Base-by-base conservation (phyloP, 2,797 vertebrate species). In the Helostoma temminkii region DNA sequence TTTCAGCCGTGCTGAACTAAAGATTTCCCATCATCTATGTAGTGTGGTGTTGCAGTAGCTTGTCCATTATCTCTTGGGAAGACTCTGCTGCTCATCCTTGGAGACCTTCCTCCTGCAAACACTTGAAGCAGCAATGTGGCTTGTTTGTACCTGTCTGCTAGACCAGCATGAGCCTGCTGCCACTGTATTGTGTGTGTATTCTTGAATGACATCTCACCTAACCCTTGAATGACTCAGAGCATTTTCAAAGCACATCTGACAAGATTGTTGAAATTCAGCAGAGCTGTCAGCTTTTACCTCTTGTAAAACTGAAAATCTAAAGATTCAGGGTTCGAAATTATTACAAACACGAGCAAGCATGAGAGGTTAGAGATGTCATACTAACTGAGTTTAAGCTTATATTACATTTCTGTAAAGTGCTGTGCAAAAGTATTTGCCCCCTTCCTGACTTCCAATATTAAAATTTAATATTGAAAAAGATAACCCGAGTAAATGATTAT, bases 341-440 rank as follows among this genome's bases (percentile, higher is more conserved):
- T 49, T 32, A 11, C 16, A 56, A 54, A 66, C 34, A 45, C 4
- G 0, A 63, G 53, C 53, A 11, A 12, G 14, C 0, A 22, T 24
- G 3, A 4, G 48, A 66, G 46, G 63, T 75, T 54, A 15, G 16
- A 39, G 43, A 50, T 46, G 55, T 19, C 50, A 26, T 3, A 2
- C 2, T 2, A 5, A 28, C 28, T 12, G 16, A 66, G 52, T 53
- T 73, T 68, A 26, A 71, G 55, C 37, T 19, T 24, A 16, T 34
- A 49, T 61, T 65, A 53, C 63, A 34, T 69, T 73, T 66, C 36
- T 72, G 18, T 68, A 55, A n/a, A n/a, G n/a, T n/a, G n/a, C n/a
- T n/a, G n/a, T n/a, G n/a, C n/a, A n/a, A n/a, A n/a, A n/a, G n/a
- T n/a, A n/a, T n/a, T n/a, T n/a, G n/a, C n/a, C n/a, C n/a, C n/a